These are phyloP conservation scores for Pandemis corylana DNA, from an alignment of 2,888 invertebrate species.

Conservation along the genomic window DNA sequence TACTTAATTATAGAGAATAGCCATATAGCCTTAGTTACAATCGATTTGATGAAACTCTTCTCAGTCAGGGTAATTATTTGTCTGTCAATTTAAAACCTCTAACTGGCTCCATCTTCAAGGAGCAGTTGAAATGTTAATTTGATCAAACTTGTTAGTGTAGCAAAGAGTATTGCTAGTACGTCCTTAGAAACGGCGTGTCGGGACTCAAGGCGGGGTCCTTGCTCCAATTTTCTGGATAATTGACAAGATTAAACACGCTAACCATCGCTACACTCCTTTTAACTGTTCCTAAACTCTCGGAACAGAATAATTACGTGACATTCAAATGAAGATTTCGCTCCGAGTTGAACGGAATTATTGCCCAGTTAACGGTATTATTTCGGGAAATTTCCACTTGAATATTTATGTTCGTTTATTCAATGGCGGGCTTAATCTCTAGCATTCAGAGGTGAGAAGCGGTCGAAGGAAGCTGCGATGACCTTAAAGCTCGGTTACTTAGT, in stretches of 20 bases:
- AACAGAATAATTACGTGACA: slow-evolving; percentile 61
- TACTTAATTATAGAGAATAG: too few species aligned
- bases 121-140: slow-evolving; percentile 27
- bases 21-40: too few species aligned
- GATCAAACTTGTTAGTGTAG: slow-evolving; percentile 16
- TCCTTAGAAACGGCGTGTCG: slow-evolving; percentile 51
- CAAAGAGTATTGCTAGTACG: slow-evolving; percentile 47
- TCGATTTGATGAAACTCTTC: neutral
- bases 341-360: slow-evolving; percentile 52
- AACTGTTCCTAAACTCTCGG: slow-evolving; percentile 62
- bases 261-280: slow-evolving; percentile 60
- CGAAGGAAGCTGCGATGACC: slow-evolving; percentile 26
- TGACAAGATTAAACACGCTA: slow-evolving; percentile 70
- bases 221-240: slow-evolving; percentile 71
- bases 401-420: slow-evolving; percentile 45
- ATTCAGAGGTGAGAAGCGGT: slow-evolving; percentile 36
- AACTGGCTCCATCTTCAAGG: slow-evolving; percentile 10
- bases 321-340: slow-evolving; percentile 63
- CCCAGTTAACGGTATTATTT: slow-evolving; percentile 57
- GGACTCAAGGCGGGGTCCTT: slow-evolving; percentile 48
- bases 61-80: neutral
- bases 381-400: slow-evolving; percentile 52
- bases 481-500: slow-evolving; percentile 17
- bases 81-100: neutral
- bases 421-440: slow-evolving; percentile 38